Evolutionary conservation across 2,113 vertebrate genomes (phyloP), one percentile per base, ranked within the genome.

Genomic region (Brienomyrus brachyistius): DNA sequence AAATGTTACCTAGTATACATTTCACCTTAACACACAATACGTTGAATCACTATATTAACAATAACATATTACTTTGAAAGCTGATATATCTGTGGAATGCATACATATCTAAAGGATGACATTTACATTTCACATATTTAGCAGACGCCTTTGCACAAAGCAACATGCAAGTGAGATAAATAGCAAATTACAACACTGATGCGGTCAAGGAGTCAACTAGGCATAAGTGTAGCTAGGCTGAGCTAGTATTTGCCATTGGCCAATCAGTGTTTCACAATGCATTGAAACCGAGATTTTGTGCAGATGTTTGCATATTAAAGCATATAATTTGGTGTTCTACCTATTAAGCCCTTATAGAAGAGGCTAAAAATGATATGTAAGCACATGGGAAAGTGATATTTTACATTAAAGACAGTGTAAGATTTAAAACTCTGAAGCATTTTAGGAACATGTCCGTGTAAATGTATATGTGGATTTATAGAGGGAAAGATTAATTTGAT

Each of bases 401-500:
- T 21, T 43, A 45, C 43, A 40, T 17, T 45, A 82, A 84, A 84
- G 45, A 84, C 47, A 3, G 45, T 84, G 23, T 84, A 48, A 84
- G 40, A 84, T 84, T 84, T 48, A 48, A 84, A 84, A 84, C 82
- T 84, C 43, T n/a, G 23, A 47, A 48, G 82, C 40, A 47, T 84
- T 47, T 84, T 48, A 84, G 45, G 82, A 48, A 84, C 40, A 84
- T 48, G 70, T 89, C 47, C 13, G 23, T 19, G 47, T 9, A 40
- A 74, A 89, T 84, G 82, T 89, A 84, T n/a, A 9, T 85, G 23
- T 56, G 35, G 54, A 84, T 84, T 45, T 89, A 43, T 56, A 51
- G 54, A 51, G 45, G 83, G 43, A 43, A 21, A 89, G 89, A 89
- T 86, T 56, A 86, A 89, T 89, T 86, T 89, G 52, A 89, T 62